Percentiles rank a stretch among this genome's conserved stretches.
phyloP scores from a whole-genome alignment of 2,888 invertebrate genomes.

The Torymus auratus region DNA sequence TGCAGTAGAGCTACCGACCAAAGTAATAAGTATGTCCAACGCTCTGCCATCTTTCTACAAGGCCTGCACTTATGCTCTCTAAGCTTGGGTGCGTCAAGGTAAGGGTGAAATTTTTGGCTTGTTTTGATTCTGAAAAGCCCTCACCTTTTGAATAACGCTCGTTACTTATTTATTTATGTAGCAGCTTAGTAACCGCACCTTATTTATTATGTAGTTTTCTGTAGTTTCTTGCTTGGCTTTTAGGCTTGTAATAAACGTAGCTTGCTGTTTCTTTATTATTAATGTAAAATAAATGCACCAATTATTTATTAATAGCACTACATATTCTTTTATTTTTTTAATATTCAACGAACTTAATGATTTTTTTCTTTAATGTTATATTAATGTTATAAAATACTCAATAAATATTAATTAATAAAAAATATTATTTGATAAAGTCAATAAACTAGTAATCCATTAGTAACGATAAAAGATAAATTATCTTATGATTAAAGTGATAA shows the following conservation, averaged over 20 bases:
- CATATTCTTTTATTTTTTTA: not conserved
- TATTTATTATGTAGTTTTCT: not conserved
- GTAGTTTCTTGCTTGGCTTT: constrained; percentile 35
- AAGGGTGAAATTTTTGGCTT: constrained; percentile 55
- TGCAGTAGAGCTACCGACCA: constrained; percentile 17
- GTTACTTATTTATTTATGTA: constrained; percentile 11
- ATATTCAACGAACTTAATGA: too few species aligned
- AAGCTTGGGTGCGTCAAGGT: constrained; percentile 59
- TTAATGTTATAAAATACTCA: too few species aligned
- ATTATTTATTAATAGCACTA: constrained; percentile 8
- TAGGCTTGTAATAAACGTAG: not conserved
- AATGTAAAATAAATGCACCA: constrained; percentile 3
- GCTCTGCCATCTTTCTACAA: constrained; percentile 48
- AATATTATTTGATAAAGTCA: too few species aligned
- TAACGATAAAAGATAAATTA: too few species aligned
- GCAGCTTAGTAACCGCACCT: constrained; percentile 4
- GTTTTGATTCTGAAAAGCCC: constrained; percentile 31
- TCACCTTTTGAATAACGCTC: constrained; percentile 17
- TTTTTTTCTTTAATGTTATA: too few species aligned
- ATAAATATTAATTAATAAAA: too few species aligned
- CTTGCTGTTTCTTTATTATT: not conserved
- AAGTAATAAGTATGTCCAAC: constrained; percentile 22
- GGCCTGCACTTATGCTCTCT: constrained; percentile 52
- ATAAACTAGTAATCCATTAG: too few species aligned
- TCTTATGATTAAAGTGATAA: too few species aligned